These are phyloP conservation scores for Pseudopodoces humilis DNA, from an alignment of 2,113 vertebrate species.

Conservation along the genomic window DNA sequence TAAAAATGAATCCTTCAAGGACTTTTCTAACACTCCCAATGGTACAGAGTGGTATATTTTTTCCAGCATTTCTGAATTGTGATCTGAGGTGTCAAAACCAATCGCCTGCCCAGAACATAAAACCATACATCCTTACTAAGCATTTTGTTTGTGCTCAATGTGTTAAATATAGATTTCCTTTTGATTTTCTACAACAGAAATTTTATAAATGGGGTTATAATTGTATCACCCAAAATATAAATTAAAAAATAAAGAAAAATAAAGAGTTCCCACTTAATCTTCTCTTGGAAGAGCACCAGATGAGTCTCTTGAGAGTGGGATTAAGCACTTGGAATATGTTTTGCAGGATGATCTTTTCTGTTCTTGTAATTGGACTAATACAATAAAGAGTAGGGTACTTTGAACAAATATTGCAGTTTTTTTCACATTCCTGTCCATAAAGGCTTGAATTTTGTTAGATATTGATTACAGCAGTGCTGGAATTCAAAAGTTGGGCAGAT, in stretches of 20 bases:
- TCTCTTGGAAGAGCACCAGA: background rate
- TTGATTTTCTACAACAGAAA: background rate
- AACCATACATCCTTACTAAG: background rate
- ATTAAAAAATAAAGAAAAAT: background rate
- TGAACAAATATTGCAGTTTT: background rate
- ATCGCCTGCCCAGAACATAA: background rate
- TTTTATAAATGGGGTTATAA: background rate
- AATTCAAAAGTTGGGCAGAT: accelerated
- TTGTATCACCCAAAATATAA: background rate
- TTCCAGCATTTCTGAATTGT: background rate
- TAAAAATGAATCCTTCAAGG: constrained; percentile 1
- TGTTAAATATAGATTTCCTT: background rate
- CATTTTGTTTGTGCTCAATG: background rate
- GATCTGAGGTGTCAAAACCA: background rate
- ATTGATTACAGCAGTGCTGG: background rate
- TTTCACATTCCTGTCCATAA: background rate
- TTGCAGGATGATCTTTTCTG: background rate
- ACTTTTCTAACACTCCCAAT: background rate
- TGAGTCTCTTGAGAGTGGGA: background rate
- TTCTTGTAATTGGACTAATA: background rate
- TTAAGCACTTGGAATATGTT: background rate
- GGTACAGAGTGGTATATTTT: background rate
- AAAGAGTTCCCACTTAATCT: background rate
- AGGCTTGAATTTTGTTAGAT: background rate
- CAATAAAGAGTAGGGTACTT: background rate